phyloP scores from a whole-genome alignment of 2,888 invertebrate species.

The Protophormia terraenovae region DNA sequence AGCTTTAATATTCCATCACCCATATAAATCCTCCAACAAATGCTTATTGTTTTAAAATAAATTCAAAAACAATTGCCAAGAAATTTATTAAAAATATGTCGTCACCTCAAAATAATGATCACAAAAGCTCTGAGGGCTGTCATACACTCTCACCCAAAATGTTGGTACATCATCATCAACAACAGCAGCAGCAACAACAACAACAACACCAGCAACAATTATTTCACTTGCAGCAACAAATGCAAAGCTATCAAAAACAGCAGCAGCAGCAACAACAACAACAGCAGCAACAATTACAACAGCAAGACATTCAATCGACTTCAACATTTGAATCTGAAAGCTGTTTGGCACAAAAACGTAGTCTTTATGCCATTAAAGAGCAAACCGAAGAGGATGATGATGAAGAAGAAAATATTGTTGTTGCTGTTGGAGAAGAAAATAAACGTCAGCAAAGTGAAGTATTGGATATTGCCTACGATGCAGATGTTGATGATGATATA shows the following conservation, averaged over 20 bases:
- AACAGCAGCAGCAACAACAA: constrained; percentile 41
- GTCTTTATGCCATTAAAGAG: constrained; percentile 74
- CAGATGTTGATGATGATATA: constrained; percentile 76
- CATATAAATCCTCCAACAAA: neutral
- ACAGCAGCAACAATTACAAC: constrained; percentile 26
- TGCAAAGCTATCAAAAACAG: constrained; percentile 39
- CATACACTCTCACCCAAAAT: constrained; percentile 24
- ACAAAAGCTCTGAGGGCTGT: constrained; percentile 58
- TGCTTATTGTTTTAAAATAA: constrained; percentile 8
- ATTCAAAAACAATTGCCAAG: neutral
- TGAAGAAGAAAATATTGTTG: neutral
- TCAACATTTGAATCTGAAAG: constrained; percentile 53
- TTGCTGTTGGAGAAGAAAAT: neutral
- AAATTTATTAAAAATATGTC: constrained; percentile 46
- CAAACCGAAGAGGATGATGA: constrained; percentile 70
- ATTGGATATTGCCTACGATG: constrained; percentile 75
- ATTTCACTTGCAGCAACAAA: constrained; percentile 38
- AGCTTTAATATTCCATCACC: neutral
- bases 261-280: constrained; percentile 28
- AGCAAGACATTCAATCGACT: constrained; percentile 15
- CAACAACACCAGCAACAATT: constrained; percentile 46
- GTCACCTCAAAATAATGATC: constrained; percentile 57
- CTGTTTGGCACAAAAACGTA: constrained; percentile 70
- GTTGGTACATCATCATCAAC: constrained; percentile 45
- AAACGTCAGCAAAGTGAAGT: constrained; percentile 54